Evolutionary conservation across 1,140 invertebrate genomes (phyloP).

Genomic region (Drosophila aff.): DNA sequence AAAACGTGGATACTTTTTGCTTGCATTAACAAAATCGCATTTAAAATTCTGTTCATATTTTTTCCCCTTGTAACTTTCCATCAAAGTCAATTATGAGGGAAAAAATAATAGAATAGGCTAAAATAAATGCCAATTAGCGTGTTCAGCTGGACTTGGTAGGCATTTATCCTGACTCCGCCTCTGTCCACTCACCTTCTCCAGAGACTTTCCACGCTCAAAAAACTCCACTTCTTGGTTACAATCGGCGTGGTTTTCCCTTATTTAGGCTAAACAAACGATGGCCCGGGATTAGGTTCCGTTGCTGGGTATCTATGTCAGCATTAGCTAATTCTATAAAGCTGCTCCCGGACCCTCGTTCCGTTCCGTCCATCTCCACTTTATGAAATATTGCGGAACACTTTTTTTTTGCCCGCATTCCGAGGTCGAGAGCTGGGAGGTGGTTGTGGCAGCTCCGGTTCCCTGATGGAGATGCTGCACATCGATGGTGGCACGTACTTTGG

Average conservation of each 20-base stretch:
- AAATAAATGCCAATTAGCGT: conserved; percentile 38
- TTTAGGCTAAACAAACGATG: conserved; percentile 67
- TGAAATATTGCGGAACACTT: conserved; percentile 75
- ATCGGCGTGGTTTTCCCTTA: conserved; percentile 33
- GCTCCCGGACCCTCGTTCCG: conserved; percentile 11
- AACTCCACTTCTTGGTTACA: conserved; percentile 14
- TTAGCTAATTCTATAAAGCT: conserved; percentile 70
- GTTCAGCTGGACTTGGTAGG: conserved; percentile 19
- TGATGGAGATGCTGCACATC: conserved; percentile 50
- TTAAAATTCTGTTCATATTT: conserved; percentile 15
- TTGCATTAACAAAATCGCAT: not conserved
- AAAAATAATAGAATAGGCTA: conserved; percentile 25
- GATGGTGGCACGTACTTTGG: conserved; percentile 74
- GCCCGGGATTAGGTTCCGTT: conserved; percentile 68
- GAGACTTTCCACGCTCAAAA: not conserved
- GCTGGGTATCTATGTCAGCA: conserved; percentile 74
- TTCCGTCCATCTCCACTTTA: conserved; percentile 43
- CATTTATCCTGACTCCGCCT: conserved; percentile 17
- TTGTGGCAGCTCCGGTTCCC: conserved; percentile 19
- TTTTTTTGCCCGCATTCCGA: conserved; percentile 16
- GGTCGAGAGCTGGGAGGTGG: not conserved
- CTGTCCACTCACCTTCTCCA: conserved; percentile 3
- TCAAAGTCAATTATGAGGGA: conserved; percentile 9
- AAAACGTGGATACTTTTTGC: not conserved
- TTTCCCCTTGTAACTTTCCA: not conserved